phyloP scores from a whole-genome alignment of 1,140 invertebrate genomes.

The Anagrus nilaparvatae region DNA sequence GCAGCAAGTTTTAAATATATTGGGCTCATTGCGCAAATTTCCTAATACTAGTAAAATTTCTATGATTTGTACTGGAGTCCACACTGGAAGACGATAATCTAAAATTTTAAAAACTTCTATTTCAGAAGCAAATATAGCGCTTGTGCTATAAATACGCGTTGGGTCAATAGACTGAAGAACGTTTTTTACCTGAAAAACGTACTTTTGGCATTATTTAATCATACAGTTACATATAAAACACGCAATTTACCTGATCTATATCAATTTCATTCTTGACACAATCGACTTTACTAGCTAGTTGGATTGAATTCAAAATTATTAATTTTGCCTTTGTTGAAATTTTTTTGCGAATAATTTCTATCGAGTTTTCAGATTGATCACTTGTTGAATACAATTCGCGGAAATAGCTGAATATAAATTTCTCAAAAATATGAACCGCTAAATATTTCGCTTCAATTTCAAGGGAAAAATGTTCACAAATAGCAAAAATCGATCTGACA shows the following conservation, averaged over 20 bases:
- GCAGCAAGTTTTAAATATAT: conserved; percentile 1
- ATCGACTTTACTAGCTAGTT: conserved; percentile 14
- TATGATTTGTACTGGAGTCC: conserved; percentile 2
- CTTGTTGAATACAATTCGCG: conserved; percentile 30
- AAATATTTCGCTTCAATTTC: conserved; percentile 26
- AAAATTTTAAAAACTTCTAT: not conserved
- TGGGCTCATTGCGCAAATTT: not conserved
- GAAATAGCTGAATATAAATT: conserved; percentile 32
- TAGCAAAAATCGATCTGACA: conserved; percentile 24
- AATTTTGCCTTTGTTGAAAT: not conserved
- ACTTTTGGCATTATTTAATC: not conserved
- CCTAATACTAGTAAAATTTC: conserved; percentile 7
- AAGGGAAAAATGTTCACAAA: conserved; percentile 23
- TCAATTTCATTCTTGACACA: conserved; percentile 6
- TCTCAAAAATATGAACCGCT: conserved; percentile 31
- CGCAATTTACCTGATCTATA: conserved; percentile 1
- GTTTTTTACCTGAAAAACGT: conserved; percentile 1
- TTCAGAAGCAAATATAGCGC: conserved; percentile 1
- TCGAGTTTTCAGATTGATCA: conserved; percentile 18
- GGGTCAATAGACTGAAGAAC: conserved; percentile 7
- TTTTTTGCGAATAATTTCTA: conserved; percentile 25
- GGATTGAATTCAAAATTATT: too few species aligned
- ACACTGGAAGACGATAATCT: conserved; percentile 2
- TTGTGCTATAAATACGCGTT: not conserved
- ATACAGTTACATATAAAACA: not conserved